Evolutionary conservation across 2,797 vertebrate genomes (phyloP), one percentile per base, ranked within the genome.

Genomic region (Microcaecilia unicolor): DNA sequence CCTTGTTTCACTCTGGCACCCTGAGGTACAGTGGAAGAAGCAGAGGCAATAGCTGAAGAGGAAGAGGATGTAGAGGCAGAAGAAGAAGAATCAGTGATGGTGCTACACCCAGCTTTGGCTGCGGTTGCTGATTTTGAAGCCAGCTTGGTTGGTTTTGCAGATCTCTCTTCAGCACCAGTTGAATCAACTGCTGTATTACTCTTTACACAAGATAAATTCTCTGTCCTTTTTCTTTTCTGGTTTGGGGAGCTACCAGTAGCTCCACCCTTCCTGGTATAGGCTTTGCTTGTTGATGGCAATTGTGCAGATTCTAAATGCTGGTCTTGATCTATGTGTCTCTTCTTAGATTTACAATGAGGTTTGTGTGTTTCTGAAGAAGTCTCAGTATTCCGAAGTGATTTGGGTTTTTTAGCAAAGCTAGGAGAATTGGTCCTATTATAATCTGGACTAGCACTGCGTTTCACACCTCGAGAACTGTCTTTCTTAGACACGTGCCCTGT

Each of bases 51-150:
- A 55, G 92, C 87, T 48, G 93, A 98, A 34, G 96, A 97, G 3
- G 94, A 97, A 8, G 95, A 99, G 26, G 95, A 98, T 38, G 96
- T 91, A 42, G 95, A 96, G 68, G 94, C 91, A 70, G 95, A 94
- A 74, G 95, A 93, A 59, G 95, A 97, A 36, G 87, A 48, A 81
- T 98, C 96, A 17, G 94, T 94, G 84, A 96, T 91, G 83, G 89
- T 90, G 88, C 91, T 95, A 89, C 93, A 97, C 91, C 93, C 93
- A 93, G 96, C 93, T 97, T 96, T 99, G 93, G 93, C 93, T 92
- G 96, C 99, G 90, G 90, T 72, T 80, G 90, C 93, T 25, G 93
- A 96, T 95, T 98, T 99, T 88, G 96, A 99, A 95, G 96, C 96
- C 96, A 99, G 96, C 90, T 99, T 99, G 96, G 89, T 90, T 78